A percentile compares a stretch with the other conserved stretches of the same genome.
Evolutionary conservation across 2,113 vertebrate genomes (phyloP).

Genomic region (Neodontobutis hainanensis): DNA sequence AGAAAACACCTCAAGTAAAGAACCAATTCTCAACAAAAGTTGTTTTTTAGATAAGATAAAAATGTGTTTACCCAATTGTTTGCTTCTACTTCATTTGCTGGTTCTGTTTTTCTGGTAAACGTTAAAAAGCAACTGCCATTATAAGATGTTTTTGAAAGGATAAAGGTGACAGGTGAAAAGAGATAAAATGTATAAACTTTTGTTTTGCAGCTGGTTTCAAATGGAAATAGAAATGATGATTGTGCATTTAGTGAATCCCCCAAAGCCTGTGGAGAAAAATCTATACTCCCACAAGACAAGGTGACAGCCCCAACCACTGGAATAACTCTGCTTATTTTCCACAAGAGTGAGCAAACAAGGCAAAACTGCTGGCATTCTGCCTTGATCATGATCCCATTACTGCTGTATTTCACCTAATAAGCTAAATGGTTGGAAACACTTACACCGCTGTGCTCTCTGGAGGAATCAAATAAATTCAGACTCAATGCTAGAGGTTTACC

Average conservation of each 20-base stretch:
- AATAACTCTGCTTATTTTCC: slow-evolving; percentile 40
- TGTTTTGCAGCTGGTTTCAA: not conserved
- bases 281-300: slow-evolving; percentile 4
- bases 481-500: not conserved
- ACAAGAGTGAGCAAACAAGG: slow-evolving; percentile 28
- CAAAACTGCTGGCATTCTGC: slow-evolving; percentile 8
- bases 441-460: not conserved
- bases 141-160: no score
- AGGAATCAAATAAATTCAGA: slow-evolving; percentile 5
- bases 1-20: no score
- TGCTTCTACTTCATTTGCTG: no score
- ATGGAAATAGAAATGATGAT: slow-evolving; percentile 6
- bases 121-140: no score
- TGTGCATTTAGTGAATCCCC: slow-evolving; percentile 11
- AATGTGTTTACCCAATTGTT: no score
- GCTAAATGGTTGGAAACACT: slow-evolving; percentile 28
- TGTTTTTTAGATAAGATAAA: no score
- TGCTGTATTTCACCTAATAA: slow-evolving; percentile 22
- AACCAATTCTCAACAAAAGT: no score
- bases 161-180: no score
- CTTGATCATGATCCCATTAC: slow-evolving; percentile 40
- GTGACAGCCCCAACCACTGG: slow-evolving; percentile 15
- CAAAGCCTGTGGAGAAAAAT: not conserved
- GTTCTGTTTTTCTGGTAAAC: no score
- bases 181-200: no score